Conservation (phyloP, 1,140 invertebrate species). For the Coelopa frigida region DNA sequence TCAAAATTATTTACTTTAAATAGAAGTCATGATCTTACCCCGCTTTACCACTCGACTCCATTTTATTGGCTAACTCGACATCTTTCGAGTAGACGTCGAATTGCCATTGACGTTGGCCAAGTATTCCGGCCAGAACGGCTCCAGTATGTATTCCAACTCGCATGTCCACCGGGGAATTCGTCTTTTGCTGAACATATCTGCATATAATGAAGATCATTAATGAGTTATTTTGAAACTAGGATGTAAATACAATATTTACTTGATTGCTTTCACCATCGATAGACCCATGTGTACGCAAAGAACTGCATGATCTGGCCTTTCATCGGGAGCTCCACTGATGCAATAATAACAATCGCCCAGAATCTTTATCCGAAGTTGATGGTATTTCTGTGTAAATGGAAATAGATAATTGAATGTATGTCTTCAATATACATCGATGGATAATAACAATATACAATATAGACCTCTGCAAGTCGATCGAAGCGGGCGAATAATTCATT, state of each 20-base stretch:
- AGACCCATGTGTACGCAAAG: constrained; percentile 91
- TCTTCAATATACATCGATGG: neutral
- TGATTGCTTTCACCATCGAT: constrained; percentile 94
- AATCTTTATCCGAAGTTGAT: constrained; percentile 91
- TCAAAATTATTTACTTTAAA: no score
- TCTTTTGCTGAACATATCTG: constrained; percentile 90
- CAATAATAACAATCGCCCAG: constrained; percentile 95
- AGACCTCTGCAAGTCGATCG: constrained; percentile 82
- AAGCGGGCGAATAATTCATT: constrained; percentile 92
- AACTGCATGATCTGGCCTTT: constrained; percentile 85
- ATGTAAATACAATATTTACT: constrained; percentile 56
- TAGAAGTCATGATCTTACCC: no score
- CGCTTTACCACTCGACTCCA: constrained; percentile 94
- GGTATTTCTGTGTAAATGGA: constrained; percentile 63
- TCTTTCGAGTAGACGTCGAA: constrained; percentile 98
- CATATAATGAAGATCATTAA: constrained; percentile 11
- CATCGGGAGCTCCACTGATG: constrained; percentile 83
- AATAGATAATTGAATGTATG: neutral
- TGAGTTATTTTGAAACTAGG: neutral
- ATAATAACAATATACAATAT: constrained; percentile 4
- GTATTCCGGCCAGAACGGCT: constrained; percentile 88
- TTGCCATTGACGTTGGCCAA: constrained; percentile 96
- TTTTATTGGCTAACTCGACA: constrained; percentile 96
- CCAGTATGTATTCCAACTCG: constrained; percentile 95
- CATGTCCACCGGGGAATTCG: constrained; percentile 96